phyloP scores from a whole-genome alignment of 2,888 invertebrate genomes.

The Phania funesta region DNA sequence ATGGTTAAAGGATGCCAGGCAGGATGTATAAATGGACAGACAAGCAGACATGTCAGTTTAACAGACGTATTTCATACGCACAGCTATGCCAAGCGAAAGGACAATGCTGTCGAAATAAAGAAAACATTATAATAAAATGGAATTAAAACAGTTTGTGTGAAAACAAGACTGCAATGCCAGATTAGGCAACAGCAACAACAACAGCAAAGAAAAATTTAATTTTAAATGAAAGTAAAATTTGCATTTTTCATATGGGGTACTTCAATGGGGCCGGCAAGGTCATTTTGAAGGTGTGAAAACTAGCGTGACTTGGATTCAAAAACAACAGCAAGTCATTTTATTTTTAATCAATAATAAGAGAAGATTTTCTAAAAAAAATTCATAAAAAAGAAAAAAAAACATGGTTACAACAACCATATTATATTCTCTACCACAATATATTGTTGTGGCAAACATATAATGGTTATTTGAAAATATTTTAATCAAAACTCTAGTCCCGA shows the following conservation, averaged over 20 bases:
- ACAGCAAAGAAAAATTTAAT: not conserved
- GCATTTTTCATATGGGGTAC: not conserved
- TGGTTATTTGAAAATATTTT: too few relatives aligned
- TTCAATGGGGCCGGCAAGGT: not conserved
- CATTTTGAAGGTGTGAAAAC: not conserved
- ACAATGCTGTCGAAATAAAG: constrained; percentile 51
- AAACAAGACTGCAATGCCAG: not conserved
- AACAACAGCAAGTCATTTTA: too few relatives aligned
- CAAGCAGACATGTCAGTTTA: constrained; percentile 54
- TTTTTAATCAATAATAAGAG: too few relatives aligned
- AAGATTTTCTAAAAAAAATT: too few relatives aligned
- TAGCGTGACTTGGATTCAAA: not conserved
- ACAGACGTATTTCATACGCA: constrained; percentile 63
- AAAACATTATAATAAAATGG: constrained; percentile 17
- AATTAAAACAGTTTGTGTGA: not conserved
- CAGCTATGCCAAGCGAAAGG: constrained; percentile 56
- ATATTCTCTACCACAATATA: too few relatives aligned
- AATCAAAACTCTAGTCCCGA: too few relatives aligned
- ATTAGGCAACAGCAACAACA: too few relatives aligned
- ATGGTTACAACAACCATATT: too few relatives aligned
- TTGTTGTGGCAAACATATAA: too few relatives aligned
- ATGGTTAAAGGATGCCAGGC: constrained; percentile 21
- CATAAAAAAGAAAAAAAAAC: too few relatives aligned
- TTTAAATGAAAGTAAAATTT: constrained; percentile 52
- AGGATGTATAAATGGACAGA: constrained; percentile 39